Conservation (phyloP, 2,113 vertebrate species). For the Sula dactylatra region DNA sequence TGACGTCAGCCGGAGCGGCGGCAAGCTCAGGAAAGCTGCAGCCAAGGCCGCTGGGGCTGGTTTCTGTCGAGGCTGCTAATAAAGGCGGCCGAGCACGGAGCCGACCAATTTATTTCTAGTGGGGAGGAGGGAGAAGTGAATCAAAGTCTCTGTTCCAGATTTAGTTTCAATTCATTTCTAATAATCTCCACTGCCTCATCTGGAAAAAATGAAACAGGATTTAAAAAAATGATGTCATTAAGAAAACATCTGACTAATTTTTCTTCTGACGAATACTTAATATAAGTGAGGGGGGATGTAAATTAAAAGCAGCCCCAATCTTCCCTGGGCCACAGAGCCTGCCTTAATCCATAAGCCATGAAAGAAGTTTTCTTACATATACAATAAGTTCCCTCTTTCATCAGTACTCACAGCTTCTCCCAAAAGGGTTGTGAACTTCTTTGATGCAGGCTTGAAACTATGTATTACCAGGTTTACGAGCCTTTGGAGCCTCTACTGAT, state of each 20-base stretch:
- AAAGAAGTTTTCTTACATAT: slow-evolving; percentile 74
- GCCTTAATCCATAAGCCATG: slow-evolving; percentile 68
- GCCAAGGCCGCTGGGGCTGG: background rate
- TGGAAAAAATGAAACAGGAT: slow-evolving; percentile 64
- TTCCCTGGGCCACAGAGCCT: slow-evolving; percentile 40
- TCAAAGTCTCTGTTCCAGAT: slow-evolving; percentile 71
- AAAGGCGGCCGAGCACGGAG: slow-evolving; percentile 38
- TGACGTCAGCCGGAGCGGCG: background rate
- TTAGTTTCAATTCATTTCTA: slow-evolving; percentile 59
- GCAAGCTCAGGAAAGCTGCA: background rate
- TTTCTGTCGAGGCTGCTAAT: slow-evolving; percentile 46
- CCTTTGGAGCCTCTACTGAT: slow-evolving; percentile 56
- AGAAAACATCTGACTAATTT: slow-evolving; percentile 66
- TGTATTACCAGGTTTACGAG: slow-evolving; percentile 70
- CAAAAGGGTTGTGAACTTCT: slow-evolving; percentile 69
- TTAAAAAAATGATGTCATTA: slow-evolving; percentile 61
- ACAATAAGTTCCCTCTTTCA: slow-evolving; percentile 73
- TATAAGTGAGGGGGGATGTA: slow-evolving; percentile 53
- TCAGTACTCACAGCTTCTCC: slow-evolving; percentile 69
- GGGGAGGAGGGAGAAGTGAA: slow-evolving; percentile 56
- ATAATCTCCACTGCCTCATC: slow-evolving; percentile 53
- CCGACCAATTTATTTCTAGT: slow-evolving; percentile 51
- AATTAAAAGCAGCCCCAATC: slow-evolving; percentile 70
- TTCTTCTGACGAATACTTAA: slow-evolving; percentile 68
- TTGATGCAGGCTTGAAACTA: slow-evolving; percentile 69